These are phyloP conservation scores for Heterodera carotae DNA, from an alignment of 1,140 invertebrate species.

Conservation along the genomic window DNA sequence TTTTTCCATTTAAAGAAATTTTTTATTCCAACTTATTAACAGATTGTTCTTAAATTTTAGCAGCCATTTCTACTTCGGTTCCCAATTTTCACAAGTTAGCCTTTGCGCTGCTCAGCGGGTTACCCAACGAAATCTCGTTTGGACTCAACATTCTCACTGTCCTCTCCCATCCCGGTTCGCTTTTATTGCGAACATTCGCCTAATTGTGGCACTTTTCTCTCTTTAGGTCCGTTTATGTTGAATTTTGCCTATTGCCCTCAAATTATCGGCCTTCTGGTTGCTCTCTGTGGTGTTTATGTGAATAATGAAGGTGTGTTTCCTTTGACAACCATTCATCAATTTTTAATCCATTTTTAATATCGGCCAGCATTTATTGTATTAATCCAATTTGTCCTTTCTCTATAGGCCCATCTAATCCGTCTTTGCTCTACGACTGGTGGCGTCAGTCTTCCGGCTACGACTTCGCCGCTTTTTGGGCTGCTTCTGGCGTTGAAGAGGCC, in stretches of 20 bases:
- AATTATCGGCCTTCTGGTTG: slow-evolving; percentile 82
- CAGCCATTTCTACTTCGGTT: slow-evolving; percentile 8
- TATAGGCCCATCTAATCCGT: neutral
- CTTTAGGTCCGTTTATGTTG: slow-evolving; percentile 74
- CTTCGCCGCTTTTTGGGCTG: slow-evolving; percentile 66
- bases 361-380: neutral
- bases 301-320: slow-evolving; percentile 67
- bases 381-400: slow-evolving; percentile 1
- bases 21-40: too few relatives aligned
- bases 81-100: slow-evolving; percentile 79
- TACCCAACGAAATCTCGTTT: slow-evolving; percentile 98
- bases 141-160: slow-evolving; percentile 94
- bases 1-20: slow-evolving; percentile 17
- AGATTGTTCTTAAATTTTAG: slow-evolving; percentile 1
- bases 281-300: slow-evolving; percentile 88
- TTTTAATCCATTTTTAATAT: too few relatives aligned
- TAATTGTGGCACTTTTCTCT: neutral
- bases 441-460: slow-evolving; percentile 48
- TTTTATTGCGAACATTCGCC: neutral
- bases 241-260: slow-evolving; percentile 80
- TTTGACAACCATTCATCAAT: too few relatives aligned
- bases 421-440: slow-evolving; percentile 28
- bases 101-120: slow-evolving; percentile 83
- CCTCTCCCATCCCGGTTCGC: slow-evolving; percentile 82
- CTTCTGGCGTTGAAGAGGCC: slow-evolving; percentile 56